Evolutionary conservation across 2,113 vertebrate genomes (phyloP), one percentile per base, ranked within the genome.

Genomic region (Patagioenas fasciata): DNA sequence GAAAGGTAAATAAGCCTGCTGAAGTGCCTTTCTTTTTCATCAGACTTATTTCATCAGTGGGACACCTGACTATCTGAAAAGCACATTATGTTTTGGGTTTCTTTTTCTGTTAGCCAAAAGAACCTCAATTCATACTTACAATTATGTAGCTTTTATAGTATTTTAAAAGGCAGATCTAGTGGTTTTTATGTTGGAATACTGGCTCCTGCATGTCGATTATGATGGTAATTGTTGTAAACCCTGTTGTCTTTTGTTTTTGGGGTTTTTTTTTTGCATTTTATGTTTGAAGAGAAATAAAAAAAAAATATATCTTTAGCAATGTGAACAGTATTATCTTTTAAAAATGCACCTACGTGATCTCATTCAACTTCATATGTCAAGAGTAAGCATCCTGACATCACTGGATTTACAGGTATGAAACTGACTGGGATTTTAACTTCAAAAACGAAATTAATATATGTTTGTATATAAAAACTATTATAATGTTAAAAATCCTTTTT

Each of bases 71-170:
- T 95, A 72, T 91, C 61, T 93, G 81, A 95, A 96, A 91, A 94
- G 81, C 79, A 89, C 83, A 71, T 85, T 84, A 31, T 25, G 18
- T 47, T 47, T 47, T 18, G 14, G 16, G 0, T 2, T 19, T 91
- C 96, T 95, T 91, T 97, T 97, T 96, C 91, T 97, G 94, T 97
- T 98, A 97, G 93, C 96, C 93, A 97, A 97, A 97, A 92, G 74
- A 15, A 0, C 5, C 56, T 50, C 25, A 51, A 18, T 80, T 88
- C 20, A 81, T 91, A 54, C 9, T 44, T 77, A 62, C 7, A 88
- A 50, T 85, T 95, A 57, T 79, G 48, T 96, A 85, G 89, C 83
- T 96, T 97, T 92, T 93, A 17, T 65, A 88, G 54, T 87, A 71
- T 66, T 96, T 87, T 88, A 60, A 93, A 82, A 93, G 65, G 69